Base-by-base conservation (phyloP, 2,113 vertebrate genomes). In the Oncorhynchus clarkii region DNA sequence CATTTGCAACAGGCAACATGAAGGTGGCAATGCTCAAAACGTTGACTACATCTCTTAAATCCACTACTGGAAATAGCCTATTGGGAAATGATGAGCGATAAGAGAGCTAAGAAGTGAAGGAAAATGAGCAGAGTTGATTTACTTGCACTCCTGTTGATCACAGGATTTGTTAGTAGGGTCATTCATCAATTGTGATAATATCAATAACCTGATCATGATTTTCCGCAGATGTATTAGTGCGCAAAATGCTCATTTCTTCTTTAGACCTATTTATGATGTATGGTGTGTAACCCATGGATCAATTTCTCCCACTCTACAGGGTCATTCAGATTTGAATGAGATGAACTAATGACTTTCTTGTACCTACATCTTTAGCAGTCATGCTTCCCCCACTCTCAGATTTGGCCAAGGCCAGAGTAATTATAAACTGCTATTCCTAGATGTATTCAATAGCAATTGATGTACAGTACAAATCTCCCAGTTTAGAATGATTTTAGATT, bases 251-350 rank as follows among this genome's bases (percentile, higher is more conserved):
- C 75, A 83, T 39, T 57, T 26, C 78, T 73, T 59, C 31, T 49
- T 45, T 1, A 49, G 65, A 68, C 14, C 9, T 79, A 76, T 73
- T 79, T 78, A 82, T 87, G 73, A 88, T 54, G 76, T 11, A 71
- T 70, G 39, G 39, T 87, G 73, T 49, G 88, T 88, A 84, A 84
- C 3, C 16, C 14, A 18, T 54, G 16, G 51, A 54, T 54, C 16
- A 75, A 54, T 0, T 3, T 76, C 48, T 67, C 76, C 51, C 74
- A 65, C 39, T 87, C 80, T 83, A 75, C 68, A 82, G 85, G 82
- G 84, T 90, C 84, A 88, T 88, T 88, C 64, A 73, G 70, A 78
- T 80, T 75, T 27, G 91, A 92, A 92, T 92, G 82, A 90, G 85
- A 85, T 80, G 72, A 84, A 84, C 84, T 89, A 89, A 92, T 90